Conservation (phyloP, 2,113 vertebrate species). For the Protomyctophum bolini region DNA sequence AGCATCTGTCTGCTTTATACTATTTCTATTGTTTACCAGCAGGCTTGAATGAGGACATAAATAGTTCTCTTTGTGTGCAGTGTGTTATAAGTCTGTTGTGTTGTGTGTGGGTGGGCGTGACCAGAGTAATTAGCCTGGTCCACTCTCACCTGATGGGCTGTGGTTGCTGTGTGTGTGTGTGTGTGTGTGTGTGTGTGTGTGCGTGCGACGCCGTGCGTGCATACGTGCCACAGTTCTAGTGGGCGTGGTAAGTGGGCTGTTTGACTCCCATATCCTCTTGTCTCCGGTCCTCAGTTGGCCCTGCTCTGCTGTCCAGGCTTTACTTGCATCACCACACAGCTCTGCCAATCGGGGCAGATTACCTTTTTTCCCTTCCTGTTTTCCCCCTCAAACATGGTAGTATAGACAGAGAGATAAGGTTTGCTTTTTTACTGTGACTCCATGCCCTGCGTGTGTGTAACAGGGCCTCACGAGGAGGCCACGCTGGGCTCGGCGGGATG, state of each 20-base stretch:
- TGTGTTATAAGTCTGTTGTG: too few species aligned
- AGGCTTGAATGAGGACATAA: too few species aligned
- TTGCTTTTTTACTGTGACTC: slow-evolving; percentile 74
- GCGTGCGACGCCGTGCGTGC: neutral
- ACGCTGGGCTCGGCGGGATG: slow-evolving; percentile 74
- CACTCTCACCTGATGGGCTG: too few species aligned
- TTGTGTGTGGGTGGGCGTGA: too few species aligned
- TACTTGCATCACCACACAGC: slow-evolving; percentile 4
- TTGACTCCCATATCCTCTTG: slow-evolving; percentile 64
- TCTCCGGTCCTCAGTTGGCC: slow-evolving; percentile 59
- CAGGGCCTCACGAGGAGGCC: slow-evolving; percentile 83
- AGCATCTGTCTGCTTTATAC: too few species aligned
- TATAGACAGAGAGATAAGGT: slow-evolving; percentile 38
- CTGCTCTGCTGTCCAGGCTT: slow-evolving; percentile 44
- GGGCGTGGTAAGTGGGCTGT: slow-evolving; percentile 64
- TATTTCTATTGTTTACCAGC: too few species aligned
- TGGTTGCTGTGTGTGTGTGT: slow-evolving; percentile 5
- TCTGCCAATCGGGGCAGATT: slow-evolving; percentile 49
- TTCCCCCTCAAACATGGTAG: slow-evolving; percentile 66
- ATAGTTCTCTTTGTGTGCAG: too few species aligned
- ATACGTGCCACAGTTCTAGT: slow-evolving; percentile 48
- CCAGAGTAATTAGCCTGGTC: too few species aligned
- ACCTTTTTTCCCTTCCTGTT: slow-evolving; percentile 60
- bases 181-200: slow-evolving; percentile 14
- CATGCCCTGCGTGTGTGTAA: slow-evolving; percentile 79